Percentiles rank a stretch among this genome's conserved stretches.
Conservation (phyloP, 2,888 invertebrate species). For the Limnephilus auricula region DNA sequence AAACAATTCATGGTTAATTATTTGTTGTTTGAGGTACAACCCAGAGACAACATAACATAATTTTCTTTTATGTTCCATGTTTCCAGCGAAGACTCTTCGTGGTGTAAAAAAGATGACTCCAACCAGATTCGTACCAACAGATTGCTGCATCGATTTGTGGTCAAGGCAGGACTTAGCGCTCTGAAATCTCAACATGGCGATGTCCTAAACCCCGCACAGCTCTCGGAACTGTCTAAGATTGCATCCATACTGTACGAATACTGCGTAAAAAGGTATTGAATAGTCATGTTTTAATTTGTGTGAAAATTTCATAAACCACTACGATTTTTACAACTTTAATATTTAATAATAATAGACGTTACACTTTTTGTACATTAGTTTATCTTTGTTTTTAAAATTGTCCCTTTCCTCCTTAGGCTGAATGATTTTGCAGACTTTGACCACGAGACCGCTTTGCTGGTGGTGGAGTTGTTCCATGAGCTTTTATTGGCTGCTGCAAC, state of each 20-base stretch:
- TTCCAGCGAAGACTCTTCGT: constrained; percentile 51
- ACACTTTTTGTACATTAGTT: too few relatives aligned
- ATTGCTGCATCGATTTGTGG: constrained; percentile 44
- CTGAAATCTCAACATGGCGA: not conserved
- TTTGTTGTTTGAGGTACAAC: too few relatives aligned
- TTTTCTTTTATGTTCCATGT: not conserved
- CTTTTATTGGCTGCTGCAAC: constrained; percentile 44
- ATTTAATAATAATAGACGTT: too few relatives aligned
- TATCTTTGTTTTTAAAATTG: not conserved
- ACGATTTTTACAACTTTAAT: too few relatives aligned
- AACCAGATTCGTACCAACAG: constrained; percentile 51
- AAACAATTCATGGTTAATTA: too few relatives aligned
- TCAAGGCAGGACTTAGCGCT: constrained; percentile 18
- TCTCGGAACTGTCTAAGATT: not conserved
- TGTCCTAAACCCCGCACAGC: not conserved
- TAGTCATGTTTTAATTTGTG: not conserved
- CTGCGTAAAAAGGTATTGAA: constrained; percentile 55
- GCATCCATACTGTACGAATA: constrained; percentile 41
- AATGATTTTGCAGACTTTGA: constrained; percentile 63
- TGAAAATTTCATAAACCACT: not conserved
- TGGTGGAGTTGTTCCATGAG: constrained; percentile 59
- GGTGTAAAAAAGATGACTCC: constrained; percentile 54
- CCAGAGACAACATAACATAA: not conserved
- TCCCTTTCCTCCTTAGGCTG: constrained; percentile 45
- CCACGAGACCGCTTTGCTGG: constrained; percentile 59